Evolutionary conservation across 2,888 invertebrate genomes (phyloP), one percentile per base, ranked within the genome.

Genomic region (Ditylenchus weischeri): DNA sequence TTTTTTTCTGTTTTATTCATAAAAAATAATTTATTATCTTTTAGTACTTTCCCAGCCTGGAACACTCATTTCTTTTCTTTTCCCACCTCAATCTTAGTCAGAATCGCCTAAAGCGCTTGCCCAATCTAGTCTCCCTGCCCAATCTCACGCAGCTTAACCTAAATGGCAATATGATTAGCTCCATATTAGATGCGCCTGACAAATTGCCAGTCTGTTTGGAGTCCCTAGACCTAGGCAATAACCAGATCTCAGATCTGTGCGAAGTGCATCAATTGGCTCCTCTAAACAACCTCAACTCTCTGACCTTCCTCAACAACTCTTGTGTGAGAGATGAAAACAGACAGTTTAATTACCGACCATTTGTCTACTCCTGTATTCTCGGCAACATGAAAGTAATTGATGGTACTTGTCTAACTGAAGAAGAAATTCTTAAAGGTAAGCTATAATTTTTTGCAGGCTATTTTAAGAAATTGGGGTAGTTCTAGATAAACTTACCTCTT

Each of bases 341-440:
- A 38, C 1, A 62, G 35, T 47, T 64, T 19, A 35, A n/a, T 15
- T 69, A 69, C 50, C 60, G 69, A 13, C 62, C 69, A 15, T 69
- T 69, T 68, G 43, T 69, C n/a, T 69, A 51, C 48, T 69, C 69
- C 0, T 69, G 69, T 23, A 13, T 69, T 29, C 51, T 69, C 2
- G 49, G 54, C n/a, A 50, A 69, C 21, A 48, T 69, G 23, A 61
- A 61, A 29, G 29, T 62, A 18, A 18, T 69, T 19, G 69, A 69
- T 49, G 69, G 69, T 1, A 54, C 13, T 50, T 23, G 35, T 36
- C 35, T 69, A 23, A 63, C 61, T 13, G 69, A 69, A 8, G 47
- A 23, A 47, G 69, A 69, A 36, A 59, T 69, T 36, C 18, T 69
- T 29, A 70, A 69, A 57, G 69, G 69, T 69, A 36, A 64, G n/a